Percentiles rank a stretch among this genome's conserved stretches.
Conservation (phyloP, 2,113 vertebrate species). For the Callocephalon fimbriatum region DNA sequence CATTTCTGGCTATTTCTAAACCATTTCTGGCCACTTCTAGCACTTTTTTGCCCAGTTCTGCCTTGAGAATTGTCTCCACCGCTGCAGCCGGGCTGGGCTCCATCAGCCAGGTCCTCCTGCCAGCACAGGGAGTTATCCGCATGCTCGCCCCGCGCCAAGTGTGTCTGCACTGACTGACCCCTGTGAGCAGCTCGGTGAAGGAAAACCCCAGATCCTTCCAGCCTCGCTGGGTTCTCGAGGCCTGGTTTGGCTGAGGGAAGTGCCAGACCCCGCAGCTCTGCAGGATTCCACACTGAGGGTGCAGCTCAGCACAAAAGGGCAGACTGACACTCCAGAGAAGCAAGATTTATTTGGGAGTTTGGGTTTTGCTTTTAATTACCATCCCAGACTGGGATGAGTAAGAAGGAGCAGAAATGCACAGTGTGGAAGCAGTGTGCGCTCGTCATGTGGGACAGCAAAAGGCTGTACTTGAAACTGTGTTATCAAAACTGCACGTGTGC, state of each 20-base stretch:
- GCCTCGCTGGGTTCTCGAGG: background rate
- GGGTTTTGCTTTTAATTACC: background rate
- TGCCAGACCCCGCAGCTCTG: background rate
- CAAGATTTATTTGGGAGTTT: background rate
- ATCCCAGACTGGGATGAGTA: background rate
- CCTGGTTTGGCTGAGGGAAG: background rate
- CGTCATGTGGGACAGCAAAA: background rate
- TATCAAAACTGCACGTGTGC: background rate
- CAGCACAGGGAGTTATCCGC: background rate
- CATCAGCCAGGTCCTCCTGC: background rate
- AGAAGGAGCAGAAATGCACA: background rate
- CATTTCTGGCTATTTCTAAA: too few relatives aligned
- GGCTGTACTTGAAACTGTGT: background rate
- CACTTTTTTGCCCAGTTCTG: too few relatives aligned
- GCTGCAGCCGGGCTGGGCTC: slow-evolving; percentile 35
- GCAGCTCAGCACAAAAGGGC: background rate
- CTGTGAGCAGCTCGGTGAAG: background rate
- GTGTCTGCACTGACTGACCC: background rate
- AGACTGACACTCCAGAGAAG: background rate
- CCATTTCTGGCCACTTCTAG: too few relatives aligned
- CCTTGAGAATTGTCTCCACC: background rate
- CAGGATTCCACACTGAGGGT: background rate
- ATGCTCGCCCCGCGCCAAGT: background rate
- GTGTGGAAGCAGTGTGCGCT: background rate
- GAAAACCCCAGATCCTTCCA: background rate